These are phyloP conservation scores for Lepidocyrtinus sp. DNA, from an alignment of 2,888 invertebrate species.

Conservation along the genomic window DNA sequence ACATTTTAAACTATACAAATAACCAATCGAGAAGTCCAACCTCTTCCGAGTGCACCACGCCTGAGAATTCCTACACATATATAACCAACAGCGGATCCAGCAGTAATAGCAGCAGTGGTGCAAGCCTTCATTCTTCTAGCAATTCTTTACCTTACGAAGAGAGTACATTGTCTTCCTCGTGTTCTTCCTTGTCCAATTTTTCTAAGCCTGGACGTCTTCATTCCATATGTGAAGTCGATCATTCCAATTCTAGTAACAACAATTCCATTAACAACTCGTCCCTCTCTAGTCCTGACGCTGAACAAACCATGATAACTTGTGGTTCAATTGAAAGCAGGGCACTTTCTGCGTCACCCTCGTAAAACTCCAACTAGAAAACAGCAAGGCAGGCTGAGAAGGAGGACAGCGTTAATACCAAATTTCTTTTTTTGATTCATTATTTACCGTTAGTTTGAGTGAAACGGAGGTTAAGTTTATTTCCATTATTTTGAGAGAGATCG, in stretches of 20 bases:
- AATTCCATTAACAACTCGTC: conserved; percentile 69
- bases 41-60: conserved; percentile 78
- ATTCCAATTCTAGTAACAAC: conserved; percentile 70
- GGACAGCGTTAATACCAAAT: conserved; percentile 1
- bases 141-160: conserved; percentile 65
- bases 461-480: conserved; percentile 27
- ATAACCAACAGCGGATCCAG: conserved; percentile 58
- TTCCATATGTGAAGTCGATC: conserved; percentile 70
- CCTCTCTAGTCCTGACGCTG: conserved; percentile 68
- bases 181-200: conserved; percentile 69
- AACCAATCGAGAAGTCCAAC: conserved; percentile 74
- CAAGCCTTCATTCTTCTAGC: conserved; percentile 64
- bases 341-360: conserved; percentile 63
- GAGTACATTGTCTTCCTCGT: conserved; percentile 68
- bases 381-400: too few species aligned
- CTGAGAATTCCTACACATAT: conserved; percentile 73
- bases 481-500: conserved; percentile 28
- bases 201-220: conserved; percentile 69
- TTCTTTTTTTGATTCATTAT: too few species aligned
- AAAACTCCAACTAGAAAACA: too few species aligned
- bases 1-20: conserved; percentile 81
- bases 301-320: conserved; percentile 64
- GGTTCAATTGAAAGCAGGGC: conserved; percentile 61
- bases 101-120: conserved; percentile 62
- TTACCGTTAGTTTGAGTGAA: conserved; percentile 30